Base-by-base conservation (phyloP, 2,888 invertebrate genomes). In the Rosalia funebris region DNA sequence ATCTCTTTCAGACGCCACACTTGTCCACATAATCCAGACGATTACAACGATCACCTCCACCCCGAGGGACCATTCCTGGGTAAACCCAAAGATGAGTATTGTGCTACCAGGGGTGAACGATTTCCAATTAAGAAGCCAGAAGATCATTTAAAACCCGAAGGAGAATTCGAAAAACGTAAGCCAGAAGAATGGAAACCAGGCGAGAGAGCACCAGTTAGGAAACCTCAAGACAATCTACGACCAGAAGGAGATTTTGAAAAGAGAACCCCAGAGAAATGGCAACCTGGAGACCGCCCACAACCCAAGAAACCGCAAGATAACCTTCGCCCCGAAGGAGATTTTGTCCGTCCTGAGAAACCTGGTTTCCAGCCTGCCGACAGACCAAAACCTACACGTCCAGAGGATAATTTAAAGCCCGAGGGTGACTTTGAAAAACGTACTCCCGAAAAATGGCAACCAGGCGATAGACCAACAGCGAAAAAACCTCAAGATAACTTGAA, bases 1-100 rank as follows among this genome's bases (percentile, higher is more conserved):
- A n/a, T n/a, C n/a, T 25, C 17, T 85, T 85, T 1, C 82, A 94
- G 94, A 79, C 91, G 91, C 71, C 94, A 94, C 83, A 89, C 91
- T 75, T 94, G 94, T 82, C 88, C 91, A 70, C 93, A 92, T 82
- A 76, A 81, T 36, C 79, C 79, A 76, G 86, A 87, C 80, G 83
- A 84, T 31, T 82, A 89, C 77, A 88, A 89, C 76, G 91, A 91
- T 77, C 88, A 91, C 75, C 83, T 92, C 45, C 88, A 87, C 54
- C 84, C 88, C 70, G 91, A 91, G 75, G 91, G 91, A 10, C 88
- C 85, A 1, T 87, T 87, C 68, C 77, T 82, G 46, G 84, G 83
- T 0, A 79, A 83, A 69, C 82, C 84, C 65, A 83, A 81, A 48
- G 82, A 82, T 53, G 85, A 86, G 66, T 83, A 83, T 63, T 79